Conservation (phyloP, 2,888 invertebrate genomes). For the Euproctis similis region DNA sequence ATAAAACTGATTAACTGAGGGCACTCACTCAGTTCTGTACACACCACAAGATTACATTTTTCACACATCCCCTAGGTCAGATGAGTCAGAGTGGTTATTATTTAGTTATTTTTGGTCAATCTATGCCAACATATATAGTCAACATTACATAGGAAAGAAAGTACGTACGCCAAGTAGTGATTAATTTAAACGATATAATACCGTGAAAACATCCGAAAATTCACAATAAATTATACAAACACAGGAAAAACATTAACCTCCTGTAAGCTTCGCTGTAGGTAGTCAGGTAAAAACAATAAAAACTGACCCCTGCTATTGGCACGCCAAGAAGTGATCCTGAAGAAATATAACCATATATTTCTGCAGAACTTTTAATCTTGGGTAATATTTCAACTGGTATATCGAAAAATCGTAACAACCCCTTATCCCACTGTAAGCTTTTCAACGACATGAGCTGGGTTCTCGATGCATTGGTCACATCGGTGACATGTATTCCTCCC, state of each 20-base stretch:
- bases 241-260: slow-evolving; percentile 23
- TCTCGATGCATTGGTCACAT: slow-evolving; percentile 97
- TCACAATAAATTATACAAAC: slow-evolving; percentile 8
- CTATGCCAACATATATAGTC: no score
- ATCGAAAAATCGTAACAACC: slow-evolving; percentile 90
- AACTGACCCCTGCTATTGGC: slow-evolving; percentile 90
- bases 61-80: no score
- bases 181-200: no score
- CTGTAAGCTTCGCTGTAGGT: slow-evolving; percentile 12
- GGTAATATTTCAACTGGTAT: slow-evolving; percentile 91
- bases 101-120: no score
- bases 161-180: no score
- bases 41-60: no score
- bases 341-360: slow-evolving; percentile 89
- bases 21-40: no score
- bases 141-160: no score
- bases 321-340: slow-evolving; percentile 84
- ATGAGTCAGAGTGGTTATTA: no score
- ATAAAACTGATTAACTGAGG: no score
- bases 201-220: no score
- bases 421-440: slow-evolving; percentile 92
- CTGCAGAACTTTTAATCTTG: slow-evolving; percentile 91
- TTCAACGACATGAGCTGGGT: slow-evolving; percentile 96
- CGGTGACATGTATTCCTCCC: slow-evolving; percentile 86
- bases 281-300: slow-evolving; percentile 14